Evolutionary conservation across 2,888 invertebrate species (phyloP).

Genomic region (Tortrix viridana): DNA sequence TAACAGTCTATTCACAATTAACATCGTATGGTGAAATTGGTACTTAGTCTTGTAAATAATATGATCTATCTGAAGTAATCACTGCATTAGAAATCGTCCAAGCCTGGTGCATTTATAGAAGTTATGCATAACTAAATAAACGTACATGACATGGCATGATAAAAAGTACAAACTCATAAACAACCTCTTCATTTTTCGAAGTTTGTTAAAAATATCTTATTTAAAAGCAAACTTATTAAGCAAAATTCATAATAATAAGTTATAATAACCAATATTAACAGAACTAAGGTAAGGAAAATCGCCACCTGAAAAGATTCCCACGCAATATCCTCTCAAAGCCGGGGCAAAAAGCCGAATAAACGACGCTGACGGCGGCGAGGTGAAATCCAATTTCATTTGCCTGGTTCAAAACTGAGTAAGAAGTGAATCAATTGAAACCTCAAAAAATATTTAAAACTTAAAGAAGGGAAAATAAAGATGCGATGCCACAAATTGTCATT

Average conservation of each 20-base stretch:
- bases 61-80: too few relatives aligned
- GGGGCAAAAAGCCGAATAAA: conserved; percentile 77
- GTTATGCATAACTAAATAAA: too few relatives aligned
- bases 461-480: background rate
- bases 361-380: conserved; percentile 58
- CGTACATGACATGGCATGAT: too few relatives aligned
- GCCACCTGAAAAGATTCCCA: conserved; percentile 79
- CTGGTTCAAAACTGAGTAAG: conserved; percentile 42
- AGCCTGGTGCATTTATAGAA: too few relatives aligned
- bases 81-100: too few relatives aligned
- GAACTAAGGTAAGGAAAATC: conserved; percentile 43
- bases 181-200: too few relatives aligned
- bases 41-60: too few relatives aligned
- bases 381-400: conserved; percentile 77
- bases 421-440: conserved; percentile 41
- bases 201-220: too few relatives aligned
- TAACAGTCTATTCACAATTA: too few relatives aligned
- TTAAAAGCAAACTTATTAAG: conserved; percentile 19
- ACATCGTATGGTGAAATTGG: too few relatives aligned
- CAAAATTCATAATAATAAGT: conserved; percentile 68
- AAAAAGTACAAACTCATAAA: too few relatives aligned
- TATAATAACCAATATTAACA: conserved; percentile 49
- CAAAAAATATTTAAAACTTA: conserved; percentile 37
- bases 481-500: too few relatives aligned
- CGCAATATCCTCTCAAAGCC: conserved; percentile 77